Conservation (phyloP, 2,113 vertebrate genomes). For the Chrysochloris asiatica region DNA sequence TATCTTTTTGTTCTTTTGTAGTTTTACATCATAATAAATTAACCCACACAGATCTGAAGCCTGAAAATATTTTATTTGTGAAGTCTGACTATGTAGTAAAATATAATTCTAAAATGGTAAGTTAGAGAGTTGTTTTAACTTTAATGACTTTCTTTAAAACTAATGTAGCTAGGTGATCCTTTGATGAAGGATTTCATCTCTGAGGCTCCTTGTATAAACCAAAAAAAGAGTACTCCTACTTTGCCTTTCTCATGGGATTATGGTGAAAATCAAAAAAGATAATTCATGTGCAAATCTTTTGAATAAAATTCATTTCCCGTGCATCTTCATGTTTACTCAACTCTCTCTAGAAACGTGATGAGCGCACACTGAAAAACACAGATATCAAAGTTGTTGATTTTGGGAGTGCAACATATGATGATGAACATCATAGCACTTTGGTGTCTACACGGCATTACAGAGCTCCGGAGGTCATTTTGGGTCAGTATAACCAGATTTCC, state of each 20-base stretch:
- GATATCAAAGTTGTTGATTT: constrained; percentile 97
- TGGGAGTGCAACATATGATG: constrained; percentile 96
- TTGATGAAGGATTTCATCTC: constrained; percentile 40
- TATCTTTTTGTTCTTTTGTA: constrained; percentile 80
- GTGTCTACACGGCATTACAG: constrained; percentile 97
- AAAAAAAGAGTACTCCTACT: background rate
- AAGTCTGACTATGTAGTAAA: constrained; percentile 92
- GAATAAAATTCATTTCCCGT: background rate
- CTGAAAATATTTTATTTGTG: constrained; percentile 98
- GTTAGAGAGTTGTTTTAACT: constrained; percentile 64
- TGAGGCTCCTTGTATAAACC: background rate
- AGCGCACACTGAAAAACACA: constrained; percentile 92
- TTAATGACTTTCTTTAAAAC: constrained; percentile 31
- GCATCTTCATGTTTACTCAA: constrained; percentile 8
- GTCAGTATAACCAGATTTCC: constrained; percentile 81
- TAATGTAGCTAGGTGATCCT: background rate
- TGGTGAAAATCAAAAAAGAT: constrained; percentile 9
- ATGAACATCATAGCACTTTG: constrained; percentile 96
- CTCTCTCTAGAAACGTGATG: constrained; percentile 91
- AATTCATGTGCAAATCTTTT: background rate
- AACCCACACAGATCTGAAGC: constrained; percentile 98
- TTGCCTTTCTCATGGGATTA: background rate
- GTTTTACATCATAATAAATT: constrained; percentile 96
- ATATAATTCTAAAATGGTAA: constrained; percentile 94
- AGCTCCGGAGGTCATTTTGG: constrained; percentile 97